Conservation (phyloP, 1,140 invertebrate genomes). For the Thalassaphorura encarpata region DNA sequence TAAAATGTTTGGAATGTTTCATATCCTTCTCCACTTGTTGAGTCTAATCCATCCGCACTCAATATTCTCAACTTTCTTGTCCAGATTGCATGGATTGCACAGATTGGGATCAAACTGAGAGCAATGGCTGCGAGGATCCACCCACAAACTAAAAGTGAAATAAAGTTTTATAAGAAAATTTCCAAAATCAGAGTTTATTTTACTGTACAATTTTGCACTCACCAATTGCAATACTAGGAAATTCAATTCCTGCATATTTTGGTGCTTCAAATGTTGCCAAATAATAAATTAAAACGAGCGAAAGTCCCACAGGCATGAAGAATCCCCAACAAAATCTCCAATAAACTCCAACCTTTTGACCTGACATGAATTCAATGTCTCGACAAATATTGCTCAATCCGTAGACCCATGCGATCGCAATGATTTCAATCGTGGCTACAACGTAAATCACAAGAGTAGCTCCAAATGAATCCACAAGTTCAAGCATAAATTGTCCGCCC, state of each 20-base stretch:
- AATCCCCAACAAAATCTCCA: conserved; percentile 69
- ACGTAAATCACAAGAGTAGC: conserved; percentile 57
- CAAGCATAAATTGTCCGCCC: conserved; percentile 75
- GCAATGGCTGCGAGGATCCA: conserved; percentile 47
- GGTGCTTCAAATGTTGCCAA: conserved; percentile 44
- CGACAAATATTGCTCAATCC: conserved; percentile 54
- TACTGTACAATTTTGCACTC: conserved; percentile 43
- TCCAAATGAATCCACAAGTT: conserved; percentile 47
- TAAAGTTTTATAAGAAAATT: neutral
- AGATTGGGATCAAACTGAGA: conserved; percentile 47
- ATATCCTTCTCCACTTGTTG: neutral
- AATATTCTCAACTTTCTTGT: conserved; percentile 28
- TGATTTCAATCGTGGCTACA: conserved; percentile 38
- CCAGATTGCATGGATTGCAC: conserved; percentile 37
- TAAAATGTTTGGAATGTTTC: neutral
- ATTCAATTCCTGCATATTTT: conserved; percentile 38
- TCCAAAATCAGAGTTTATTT: neutral
- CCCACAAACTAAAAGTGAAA: conserved; percentile 40
- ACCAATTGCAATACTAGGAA: conserved; percentile 34
- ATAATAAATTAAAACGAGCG: conserved; percentile 56
- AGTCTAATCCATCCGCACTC: conserved; percentile 30
- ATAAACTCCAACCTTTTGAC: conserved; percentile 54
- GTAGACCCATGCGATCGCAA: conserved; percentile 42
- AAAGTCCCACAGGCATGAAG: conserved; percentile 50
- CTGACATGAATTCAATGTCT: conserved; percentile 70